A percentile compares a stretch with the other conserved stretches of the same genome.
Evolutionary conservation across 2,113 vertebrate species (phyloP).

Genomic region (Lycaon pictus): DNA sequence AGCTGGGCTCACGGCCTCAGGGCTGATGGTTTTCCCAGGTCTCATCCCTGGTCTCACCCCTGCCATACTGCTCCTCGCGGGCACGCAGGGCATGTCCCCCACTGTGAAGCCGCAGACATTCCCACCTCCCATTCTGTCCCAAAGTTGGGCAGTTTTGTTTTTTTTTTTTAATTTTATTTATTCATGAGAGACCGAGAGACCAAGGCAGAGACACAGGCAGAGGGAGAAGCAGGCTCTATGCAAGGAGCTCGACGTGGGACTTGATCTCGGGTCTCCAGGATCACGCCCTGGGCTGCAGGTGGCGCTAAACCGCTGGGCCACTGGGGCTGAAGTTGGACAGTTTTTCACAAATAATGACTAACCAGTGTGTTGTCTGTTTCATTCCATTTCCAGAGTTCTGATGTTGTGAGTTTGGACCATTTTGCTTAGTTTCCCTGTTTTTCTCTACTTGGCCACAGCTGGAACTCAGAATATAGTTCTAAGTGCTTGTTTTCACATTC

Average conservation of each 20-base stretch:
- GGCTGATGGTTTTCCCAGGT: not conserved
- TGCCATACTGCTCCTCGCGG: not conserved
- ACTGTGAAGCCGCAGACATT: not conserved
- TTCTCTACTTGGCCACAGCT: not conserved
- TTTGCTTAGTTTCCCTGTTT: not conserved
- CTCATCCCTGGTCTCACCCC: not conserved
- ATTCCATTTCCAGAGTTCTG: not conserved
- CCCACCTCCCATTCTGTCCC: too few species aligned
- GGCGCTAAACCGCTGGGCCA: too few species aligned
- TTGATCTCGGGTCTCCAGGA: too few species aligned
- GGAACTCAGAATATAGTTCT: not conserved
- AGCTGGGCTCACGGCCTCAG: not conserved
- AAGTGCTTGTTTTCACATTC: not conserved
- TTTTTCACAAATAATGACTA: not conserved
- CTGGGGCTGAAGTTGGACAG: too few species aligned
- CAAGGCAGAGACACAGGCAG: too few species aligned
- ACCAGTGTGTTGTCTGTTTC: too few species aligned
- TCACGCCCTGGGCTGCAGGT: too few species aligned
- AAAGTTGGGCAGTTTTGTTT: not conserved
- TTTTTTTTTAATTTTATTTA: not conserved
- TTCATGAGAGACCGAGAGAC: too few species aligned
- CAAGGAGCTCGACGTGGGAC: too few species aligned
- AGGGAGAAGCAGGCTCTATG: too few species aligned
- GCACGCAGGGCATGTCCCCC: not conserved
- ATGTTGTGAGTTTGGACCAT: not conserved